Base-by-base conservation (phyloP, 2,888 invertebrate species). In the Xestia ashworthii region DNA sequence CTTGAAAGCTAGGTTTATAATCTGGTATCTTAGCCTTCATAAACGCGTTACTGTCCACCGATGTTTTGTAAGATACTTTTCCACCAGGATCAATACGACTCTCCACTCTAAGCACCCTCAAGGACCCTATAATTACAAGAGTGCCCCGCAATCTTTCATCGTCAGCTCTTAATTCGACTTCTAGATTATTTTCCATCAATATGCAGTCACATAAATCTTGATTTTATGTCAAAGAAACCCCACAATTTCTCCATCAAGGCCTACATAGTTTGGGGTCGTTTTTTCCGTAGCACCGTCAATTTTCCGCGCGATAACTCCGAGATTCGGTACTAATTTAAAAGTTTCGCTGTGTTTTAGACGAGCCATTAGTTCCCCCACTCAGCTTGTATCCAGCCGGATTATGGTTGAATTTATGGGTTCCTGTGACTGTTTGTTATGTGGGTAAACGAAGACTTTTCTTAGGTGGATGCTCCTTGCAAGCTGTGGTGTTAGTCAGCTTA, bases 271-370 rank as follows among this genome's bases (percentile, higher is more conserved):
- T 71, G 74, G 44, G 66, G 67, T 48, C 81, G 69, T 85, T 89
- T 91, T 90, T 89, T 87, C 81, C 76, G 71, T 80, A 83, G 86
- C 76, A 50, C 75, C 90, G 89, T 92, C 92, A 92, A 93, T 93
- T 93, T 93, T 92, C 92, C 93, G 87, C 87, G 87, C 92, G 91
- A 93, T 93, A 93, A 89, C 90, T 87, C 78, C 84, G 82, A 90
- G 89, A 92, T 92, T 92, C 91, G 91, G 88, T 89, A 89, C 92
- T 92, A 93, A 93, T 93, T 93, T 93, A 92, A 93, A 93, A 93
- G 89, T 93, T 93, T 90, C 74, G 85, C 86, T 83, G 82, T 85
- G 88, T 85, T 88, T 87, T 84, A 85, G 83, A 85, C 89, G 89
- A 86, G 82, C 87, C 92, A 91, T 91, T 91, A 91, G 85, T 85